Base-by-base conservation (phyloP, 2,113 vertebrate genomes). In the Lonchura striata region DNA sequence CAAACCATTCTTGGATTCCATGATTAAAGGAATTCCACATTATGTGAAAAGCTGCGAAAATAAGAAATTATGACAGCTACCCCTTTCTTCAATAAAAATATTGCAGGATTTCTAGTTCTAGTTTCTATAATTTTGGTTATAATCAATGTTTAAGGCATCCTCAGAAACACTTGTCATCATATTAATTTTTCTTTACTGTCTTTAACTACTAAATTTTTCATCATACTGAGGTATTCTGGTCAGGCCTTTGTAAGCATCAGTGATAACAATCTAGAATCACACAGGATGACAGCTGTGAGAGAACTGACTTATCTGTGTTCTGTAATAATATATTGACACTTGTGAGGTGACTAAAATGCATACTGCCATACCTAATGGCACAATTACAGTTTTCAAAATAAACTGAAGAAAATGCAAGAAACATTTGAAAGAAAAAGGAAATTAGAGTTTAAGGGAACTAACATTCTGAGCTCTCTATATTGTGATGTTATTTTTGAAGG, bases 281-380 rank as follows among this genome's bases (percentile, higher is more conserved):
- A 9, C 7, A 69, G 22, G 5, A 42, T 52, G 15, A 28, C 13
- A 44, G 3, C 0, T 42, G 22, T 0, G 11, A 27, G 8, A 75
- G 9, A 61, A 41, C 23, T 42, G 53, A 28, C 31, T 12, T 74
- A 15, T 18, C 4, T 56, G 9, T 66, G 6, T 21, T 66, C 19
- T 84, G 37, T 44, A 22, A 49, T 9, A 52, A 71, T 17, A 1
- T 31, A 13, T 37, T 92, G 66, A 66, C 17, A n/a, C 4, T 35
- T 49, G 18, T 13, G 6, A 3, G 16, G 30, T 70, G 18, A 61
- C 17, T 74, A 42, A 68, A 72, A 69, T 41, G 8, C 24, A 6
- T 47, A 27, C 16, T 77, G 15, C 13, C 1, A 0, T 52, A 31
- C 16, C 10, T 57, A 13, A n/a, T 77, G 28, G 3, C 18, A 59